These are phyloP conservation scores for Xenopus laevis DNA, from an alignment of 2,113 vertebrate species.

Conservation along the genomic window DNA sequence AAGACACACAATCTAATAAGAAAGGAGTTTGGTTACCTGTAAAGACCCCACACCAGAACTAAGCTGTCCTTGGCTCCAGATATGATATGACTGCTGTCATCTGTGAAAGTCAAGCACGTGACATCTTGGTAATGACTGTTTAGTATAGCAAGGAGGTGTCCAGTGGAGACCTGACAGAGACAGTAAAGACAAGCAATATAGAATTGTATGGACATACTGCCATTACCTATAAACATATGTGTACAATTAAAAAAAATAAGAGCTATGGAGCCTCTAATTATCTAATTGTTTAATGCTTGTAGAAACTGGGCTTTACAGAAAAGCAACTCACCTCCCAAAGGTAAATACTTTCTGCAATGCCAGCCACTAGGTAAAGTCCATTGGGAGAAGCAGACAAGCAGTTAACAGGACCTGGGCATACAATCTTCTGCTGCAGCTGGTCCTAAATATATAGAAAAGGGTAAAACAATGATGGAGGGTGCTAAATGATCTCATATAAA, in stretches of 20 bases:
- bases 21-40: constrained; percentile 65
- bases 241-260: too few species aligned
- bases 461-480: too few species aligned
- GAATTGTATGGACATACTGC: not conserved
- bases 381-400: constrained; percentile 81
- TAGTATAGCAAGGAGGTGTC: constrained; percentile 83
- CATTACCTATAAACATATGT: too few species aligned
- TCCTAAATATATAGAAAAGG: constrained; percentile 65
- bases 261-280: too few species aligned
- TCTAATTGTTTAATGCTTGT: too few species aligned
- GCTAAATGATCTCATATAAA: too few species aligned
- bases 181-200: not conserved
- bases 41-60: constrained; percentile 84
- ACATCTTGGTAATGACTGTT: constrained; percentile 92
- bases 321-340: constrained; percentile 85
- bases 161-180: constrained; percentile 77
- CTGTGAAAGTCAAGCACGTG: constrained; percentile 85
- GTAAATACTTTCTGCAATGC: constrained; percentile 82
- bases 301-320: too few species aligned
- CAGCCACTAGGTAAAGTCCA: constrained; percentile 81
- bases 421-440: constrained; percentile 94
- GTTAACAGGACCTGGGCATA: constrained; percentile 87
- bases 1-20: too few species aligned
- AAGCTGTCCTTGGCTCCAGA: constrained; percentile 91
- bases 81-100: constrained; percentile 90